Base-by-base conservation (phyloP, 2,888 invertebrate genomes). In the Drosophila hawaiiensis region DNA sequence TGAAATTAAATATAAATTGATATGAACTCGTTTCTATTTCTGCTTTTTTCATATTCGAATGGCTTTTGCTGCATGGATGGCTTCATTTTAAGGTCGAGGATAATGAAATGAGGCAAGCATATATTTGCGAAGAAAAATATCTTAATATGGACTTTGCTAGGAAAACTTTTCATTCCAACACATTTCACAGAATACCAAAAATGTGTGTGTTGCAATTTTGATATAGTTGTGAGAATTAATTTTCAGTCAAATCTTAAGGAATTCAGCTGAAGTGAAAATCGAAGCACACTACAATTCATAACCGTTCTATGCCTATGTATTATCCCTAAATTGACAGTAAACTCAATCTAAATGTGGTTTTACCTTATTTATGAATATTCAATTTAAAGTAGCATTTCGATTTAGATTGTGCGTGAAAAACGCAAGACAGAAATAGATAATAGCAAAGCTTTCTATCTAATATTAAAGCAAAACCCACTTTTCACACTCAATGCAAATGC, bases 1-100 rank as follows among this genome's bases (percentile, higher is more conserved):
- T 67, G 28, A 76, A 67, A 64, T 76, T 66, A 78, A 78, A 73
- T 65, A 60, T 60, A 56, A 78, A 75, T 78, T 75, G 78, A 78
- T 74, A 70, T 69, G 52, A 78, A 74, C 63, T 77, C 66, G 43
- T 54, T 63, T 5, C 43, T 28, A 28, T 29, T 47, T 37, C 16
- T 7, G 41, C 29, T 65, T 10, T 10, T 59, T 28, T 39, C 47
- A 19, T 41, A 22, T 59, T 31, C 19, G 10, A 16, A 37, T 53
- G 6, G 22, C 29, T 58, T 41, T 35, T 56, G 35, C 58, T 56
- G 69, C 52, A 55, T 29, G 62, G 29, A 28, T 53, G 43, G 50
- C 62, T 55, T 55, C 68, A 75, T 74, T 74, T 60, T 56, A 69
- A 59, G 25, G 22, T 61, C 16, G 52, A 9, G 41, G 33, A 62